phyloP scores from a whole-genome alignment of 2,113 vertebrate genomes.

The Tachuris rubrigastra region DNA sequence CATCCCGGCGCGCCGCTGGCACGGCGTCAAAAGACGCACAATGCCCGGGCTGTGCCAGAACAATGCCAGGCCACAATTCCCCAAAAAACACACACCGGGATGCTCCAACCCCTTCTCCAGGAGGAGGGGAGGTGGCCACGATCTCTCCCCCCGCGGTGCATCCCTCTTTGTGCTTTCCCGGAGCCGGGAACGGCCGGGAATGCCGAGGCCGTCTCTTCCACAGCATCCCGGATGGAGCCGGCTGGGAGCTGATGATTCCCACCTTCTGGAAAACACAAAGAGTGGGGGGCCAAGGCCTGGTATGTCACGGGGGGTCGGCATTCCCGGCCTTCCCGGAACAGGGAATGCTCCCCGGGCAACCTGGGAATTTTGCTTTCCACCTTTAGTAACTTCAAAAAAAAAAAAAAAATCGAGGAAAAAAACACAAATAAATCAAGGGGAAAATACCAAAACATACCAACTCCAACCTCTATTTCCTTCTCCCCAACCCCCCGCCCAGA shows the following conservation, averaged over 20 bases:
- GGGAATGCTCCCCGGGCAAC: background rate
- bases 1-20: background rate
- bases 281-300: slow-evolving; percentile 20
- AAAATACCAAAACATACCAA: background rate
- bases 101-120: background rate
- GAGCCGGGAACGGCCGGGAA: background rate
- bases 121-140: background rate
- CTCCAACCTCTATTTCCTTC: background rate
- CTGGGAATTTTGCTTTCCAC: background rate
- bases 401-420: background rate
- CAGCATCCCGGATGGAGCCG: background rate
- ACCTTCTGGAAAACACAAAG: slow-evolving; percentile 22
- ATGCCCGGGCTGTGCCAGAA: background rate
- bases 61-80: background rate
- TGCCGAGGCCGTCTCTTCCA: too few species aligned
- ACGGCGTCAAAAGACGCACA: background rate
- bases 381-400: background rate
- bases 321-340: background rate
- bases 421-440: background rate
- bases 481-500: background rate
- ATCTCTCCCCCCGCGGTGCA: background rate
- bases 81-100: background rate
- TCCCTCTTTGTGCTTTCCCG: background rate
- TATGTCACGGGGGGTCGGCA: slow-evolving; percentile 11
- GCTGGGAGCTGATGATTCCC: background rate